A percentile compares a stretch with the other conserved stretches of the same genome.
phyloP scores from a whole-genome alignment of 2,113 vertebrate genomes.

The Anhinga anhinga region DNA sequence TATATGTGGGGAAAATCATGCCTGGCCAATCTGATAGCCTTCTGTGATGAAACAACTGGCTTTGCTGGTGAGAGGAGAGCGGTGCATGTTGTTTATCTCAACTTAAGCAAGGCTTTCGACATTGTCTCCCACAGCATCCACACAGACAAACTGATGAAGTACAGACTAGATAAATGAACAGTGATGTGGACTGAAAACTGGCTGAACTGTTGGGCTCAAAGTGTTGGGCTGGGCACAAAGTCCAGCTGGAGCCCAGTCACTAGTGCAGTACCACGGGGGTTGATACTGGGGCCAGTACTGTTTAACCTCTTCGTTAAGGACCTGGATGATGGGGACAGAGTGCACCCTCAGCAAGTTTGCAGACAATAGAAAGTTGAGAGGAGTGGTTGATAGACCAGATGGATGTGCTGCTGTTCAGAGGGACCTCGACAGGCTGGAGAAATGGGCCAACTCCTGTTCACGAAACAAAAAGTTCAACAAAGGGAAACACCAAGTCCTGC shows the following conservation, averaged over 20 bases:
- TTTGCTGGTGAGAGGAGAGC: neutral
- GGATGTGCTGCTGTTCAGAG: neutral
- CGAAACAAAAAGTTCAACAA: neutral
- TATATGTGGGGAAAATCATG: neutral
- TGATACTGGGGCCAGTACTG: neutral
- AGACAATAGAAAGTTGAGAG: neutral
- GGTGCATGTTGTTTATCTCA: neutral
- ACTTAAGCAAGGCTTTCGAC: neutral
- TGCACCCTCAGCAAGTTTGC: neutral
- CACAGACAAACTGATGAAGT: neutral
- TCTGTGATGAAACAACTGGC: neutral
- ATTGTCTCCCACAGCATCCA: neutral
- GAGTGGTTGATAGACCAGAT: neutral
- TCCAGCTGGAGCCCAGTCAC: neutral
- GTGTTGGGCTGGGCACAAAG: neutral
- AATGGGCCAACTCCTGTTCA: neutral
- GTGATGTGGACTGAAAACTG: neutral
- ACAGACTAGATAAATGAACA: neutral
- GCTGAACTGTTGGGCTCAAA: neutral
- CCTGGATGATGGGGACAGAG: neutral
- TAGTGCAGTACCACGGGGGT: neutral
- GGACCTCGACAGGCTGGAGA: neutral
- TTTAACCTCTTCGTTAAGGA: neutral
- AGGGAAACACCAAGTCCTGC: neutral
- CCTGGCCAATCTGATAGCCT: neutral